Base-by-base conservation (phyloP, 1,140 invertebrate genomes). In the Psilanteris sp. region DNA sequence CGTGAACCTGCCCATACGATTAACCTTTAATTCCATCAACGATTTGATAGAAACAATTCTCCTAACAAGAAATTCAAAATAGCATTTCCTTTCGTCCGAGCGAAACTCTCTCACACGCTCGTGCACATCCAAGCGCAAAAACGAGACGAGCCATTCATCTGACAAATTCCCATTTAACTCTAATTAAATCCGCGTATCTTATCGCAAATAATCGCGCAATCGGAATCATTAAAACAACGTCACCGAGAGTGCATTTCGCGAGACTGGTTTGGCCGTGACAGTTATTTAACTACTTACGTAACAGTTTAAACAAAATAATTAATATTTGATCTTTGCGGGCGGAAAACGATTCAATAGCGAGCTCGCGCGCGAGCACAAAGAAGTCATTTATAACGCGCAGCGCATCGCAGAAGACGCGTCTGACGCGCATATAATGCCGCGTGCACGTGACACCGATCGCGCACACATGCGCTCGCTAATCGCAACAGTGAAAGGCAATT, bases 401-500 rank as follows among this genome's bases (percentile, higher is more conserved):
- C 43, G 43, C 61, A 36, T 54, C 48, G 39, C 29, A 9, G 15
- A 59, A 68, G 70, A 59, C 70, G 44, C 55, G 36, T 18, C 37
- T 54, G 55, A 71, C 39, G 59, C 24, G 26, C 20, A 9, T 10
- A 36, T 41, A 36, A 37, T 50, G 39, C 32, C n/a, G n/a, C n/a
- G n/a, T 27, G 32, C 61, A 13, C 48, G 64, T 68, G 55, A 68
- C 48, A 68, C 44, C 36, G 61, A 55, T 54, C 48, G 34, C 13
- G 46, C 29, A 57, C 39, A 62, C 62, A 57, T 44, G 54, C 44
- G 18, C 15, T 10, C 46, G 54, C 31, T 31, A 34, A 62, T 55
- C 34, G 64, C 54, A 50, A 52, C 34, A 50, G 72, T 76, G 72
- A 75, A 75, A 75, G 72, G 72, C 50, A 64, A 57, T 70, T 68